Evolutionary conservation across 2,888 invertebrate genomes (phyloP).

Genomic region (Heliconius hortense): DNA sequence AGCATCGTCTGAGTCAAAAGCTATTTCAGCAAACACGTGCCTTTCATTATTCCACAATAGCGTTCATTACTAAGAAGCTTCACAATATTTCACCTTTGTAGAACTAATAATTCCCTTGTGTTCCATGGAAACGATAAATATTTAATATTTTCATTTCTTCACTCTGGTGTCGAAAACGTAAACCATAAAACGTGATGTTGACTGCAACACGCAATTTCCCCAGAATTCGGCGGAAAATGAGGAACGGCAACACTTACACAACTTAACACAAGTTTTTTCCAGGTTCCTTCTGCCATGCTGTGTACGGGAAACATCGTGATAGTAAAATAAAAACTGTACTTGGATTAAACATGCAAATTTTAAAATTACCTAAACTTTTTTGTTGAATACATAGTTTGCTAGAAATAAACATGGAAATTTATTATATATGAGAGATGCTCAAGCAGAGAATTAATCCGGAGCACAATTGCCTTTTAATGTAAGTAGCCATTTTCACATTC

Average conservation of each 20-base stretch:
- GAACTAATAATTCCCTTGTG: background rate
- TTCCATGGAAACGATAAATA: background rate
- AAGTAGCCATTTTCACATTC: conserved; percentile 22
- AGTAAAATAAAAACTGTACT: no score
- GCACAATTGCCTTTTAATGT: conserved; percentile 17
- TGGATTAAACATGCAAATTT: background rate
- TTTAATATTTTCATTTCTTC: no score
- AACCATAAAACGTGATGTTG: no score
- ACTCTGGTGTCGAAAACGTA: no score
- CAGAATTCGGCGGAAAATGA: no score
- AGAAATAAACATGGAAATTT: background rate
- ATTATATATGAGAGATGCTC: background rate
- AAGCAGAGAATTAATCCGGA: conserved; percentile 6
- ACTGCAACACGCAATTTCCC: no score
- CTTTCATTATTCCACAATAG: conserved; percentile 1
- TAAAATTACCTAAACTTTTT: background rate
- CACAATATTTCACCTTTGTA: background rate
- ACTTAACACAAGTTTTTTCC: no score
- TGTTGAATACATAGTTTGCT: background rate
- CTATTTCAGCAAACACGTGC: background rate
- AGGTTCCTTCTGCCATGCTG: no score
- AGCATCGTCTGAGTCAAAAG: background rate
- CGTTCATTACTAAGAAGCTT: background rate
- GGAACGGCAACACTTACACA: no score
- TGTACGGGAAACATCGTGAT: no score